These are phyloP conservation scores for Dendropsophus ebraccatus DNA, from an alignment of 2,113 vertebrate genomes.

Conservation along the genomic window DNA sequence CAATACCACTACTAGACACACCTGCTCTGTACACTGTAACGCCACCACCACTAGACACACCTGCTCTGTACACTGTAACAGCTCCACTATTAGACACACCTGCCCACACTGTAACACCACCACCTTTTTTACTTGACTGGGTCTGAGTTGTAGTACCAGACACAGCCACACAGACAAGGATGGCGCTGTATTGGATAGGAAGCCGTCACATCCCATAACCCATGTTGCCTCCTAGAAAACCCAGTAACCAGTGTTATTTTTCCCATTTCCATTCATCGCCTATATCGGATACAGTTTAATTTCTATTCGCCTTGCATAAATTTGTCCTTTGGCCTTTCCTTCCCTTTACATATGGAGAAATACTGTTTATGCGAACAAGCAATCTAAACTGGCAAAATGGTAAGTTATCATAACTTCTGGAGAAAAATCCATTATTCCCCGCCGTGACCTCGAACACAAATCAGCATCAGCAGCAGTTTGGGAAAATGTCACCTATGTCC, in stretches of 20 bases:
- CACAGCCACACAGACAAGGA: background rate
- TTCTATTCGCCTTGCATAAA: background rate
- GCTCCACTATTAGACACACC: too few species aligned
- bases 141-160: background rate
- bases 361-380: slow-evolving; percentile 9
- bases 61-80: too few species aligned
- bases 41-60: too few species aligned
- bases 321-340: background rate
- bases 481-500: slow-evolving; percentile 34
- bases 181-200: background rate
- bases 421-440: slow-evolving; percentile 46
- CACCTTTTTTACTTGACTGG: background rate
- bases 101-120: too few species aligned
- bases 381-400: slow-evolving; percentile 2
- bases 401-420: slow-evolving; percentile 34
- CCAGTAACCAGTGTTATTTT: background rate
- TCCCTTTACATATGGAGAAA: background rate
- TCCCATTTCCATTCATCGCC: background rate
- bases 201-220: background rate
- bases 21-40: too few species aligned
- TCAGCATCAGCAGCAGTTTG: slow-evolving; percentile 34
- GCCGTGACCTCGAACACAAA: slow-evolving; percentile 32
- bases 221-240: background rate
- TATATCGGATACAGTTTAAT: background rate
- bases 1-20: too few species aligned